Evolutionary conservation across 2,113 vertebrate genomes (phyloP), one percentile per base, ranked within the genome.

Genomic region (Clarias batrachus): DNA sequence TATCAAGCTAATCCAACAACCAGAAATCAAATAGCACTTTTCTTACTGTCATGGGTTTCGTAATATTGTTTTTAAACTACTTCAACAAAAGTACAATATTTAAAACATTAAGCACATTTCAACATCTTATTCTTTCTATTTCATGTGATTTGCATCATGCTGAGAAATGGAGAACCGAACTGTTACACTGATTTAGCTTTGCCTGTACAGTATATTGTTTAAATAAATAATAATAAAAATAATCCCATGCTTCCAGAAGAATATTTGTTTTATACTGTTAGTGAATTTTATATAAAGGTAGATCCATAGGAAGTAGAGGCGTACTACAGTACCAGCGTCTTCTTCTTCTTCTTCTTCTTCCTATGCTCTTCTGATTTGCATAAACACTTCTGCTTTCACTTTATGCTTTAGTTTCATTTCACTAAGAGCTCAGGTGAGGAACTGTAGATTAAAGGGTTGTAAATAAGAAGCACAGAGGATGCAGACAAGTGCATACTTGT

Each of bases 11-110:
- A n/a, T 27, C 63, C n/a, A n/a, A 66, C 25, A 25, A 30, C 27
- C 16, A 33, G n/a, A 70, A 70, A 33, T 16, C 65, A 66, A 13
- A 63, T 25, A 23, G 7, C 10, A 9, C 23, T 3, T 2, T 63
- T 11, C 9, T 3, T 3, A 4, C 13, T 3, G 0, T 11, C 65
- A 0, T 0, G n/a, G 14, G 1, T 2, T 8, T 19, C 30, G 33
- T 1, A 23, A 23, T 73, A 37, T 70, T 33, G 33, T 41, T 73
- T 33, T 16, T 33, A 68, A 41, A 73, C 70, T 21, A 23, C 11
- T 11, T 70, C 8, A 14, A 4, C n/a, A 66, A 66, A 14, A 27
- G 65, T 41, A 41, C 37, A 41, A 0, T 11, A 66, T n/a, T 62
- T 66, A 66, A 66, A 66, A 4, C n/a, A 2, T 2, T 13, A 33